Percentiles rank a stretch among this genome's conserved stretches.
phyloP scores from a whole-genome alignment of 2,888 invertebrate species.

The Glyphotaelius pellucidus region DNA sequence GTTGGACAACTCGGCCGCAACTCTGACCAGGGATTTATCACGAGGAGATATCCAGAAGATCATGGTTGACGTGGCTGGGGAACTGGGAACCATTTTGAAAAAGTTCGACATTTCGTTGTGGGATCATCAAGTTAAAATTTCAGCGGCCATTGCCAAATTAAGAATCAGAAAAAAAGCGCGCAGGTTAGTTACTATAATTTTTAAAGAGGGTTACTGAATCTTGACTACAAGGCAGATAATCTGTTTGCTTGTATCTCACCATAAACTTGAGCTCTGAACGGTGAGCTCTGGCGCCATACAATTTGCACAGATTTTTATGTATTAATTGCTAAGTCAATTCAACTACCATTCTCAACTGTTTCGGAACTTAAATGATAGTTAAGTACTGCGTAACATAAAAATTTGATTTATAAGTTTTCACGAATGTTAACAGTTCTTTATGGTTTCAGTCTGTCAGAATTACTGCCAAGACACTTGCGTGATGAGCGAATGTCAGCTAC shows the following conservation, averaged over 20 bases:
- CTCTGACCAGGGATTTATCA: slow-evolving; percentile 16
- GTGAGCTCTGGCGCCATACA: too few relatives aligned
- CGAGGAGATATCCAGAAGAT: slow-evolving; percentile 59
- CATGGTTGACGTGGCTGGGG: slow-evolving; percentile 60
- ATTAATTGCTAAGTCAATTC: too few relatives aligned
- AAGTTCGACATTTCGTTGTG: slow-evolving; percentile 82
- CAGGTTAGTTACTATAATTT: slow-evolving; percentile 71
- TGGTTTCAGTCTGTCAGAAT: slow-evolving; percentile 77
- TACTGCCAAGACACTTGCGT: slow-evolving; percentile 84
- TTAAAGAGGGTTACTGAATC: not conserved
- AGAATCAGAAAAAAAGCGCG: slow-evolving; percentile 86
- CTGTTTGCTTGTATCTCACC: not conserved
- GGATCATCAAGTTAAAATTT: slow-evolving; percentile 82
- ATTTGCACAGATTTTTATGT: too few relatives aligned
- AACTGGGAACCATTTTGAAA: slow-evolving; percentile 71
- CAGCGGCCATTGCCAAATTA: slow-evolving; percentile 86
- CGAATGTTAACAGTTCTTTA: not conserved
- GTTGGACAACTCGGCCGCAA: not conserved
- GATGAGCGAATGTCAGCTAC: slow-evolving; percentile 82
- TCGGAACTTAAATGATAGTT: too few relatives aligned
- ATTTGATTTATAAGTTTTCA: too few relatives aligned
- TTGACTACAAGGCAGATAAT: not conserved
- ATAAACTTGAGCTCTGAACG: too few relatives aligned
- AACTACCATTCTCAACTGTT: too few relatives aligned
- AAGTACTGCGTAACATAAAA: too few relatives aligned